Evolutionary conservation across 2,888 invertebrate species (phyloP).

Genomic region (Ectemnius lituratus): DNA sequence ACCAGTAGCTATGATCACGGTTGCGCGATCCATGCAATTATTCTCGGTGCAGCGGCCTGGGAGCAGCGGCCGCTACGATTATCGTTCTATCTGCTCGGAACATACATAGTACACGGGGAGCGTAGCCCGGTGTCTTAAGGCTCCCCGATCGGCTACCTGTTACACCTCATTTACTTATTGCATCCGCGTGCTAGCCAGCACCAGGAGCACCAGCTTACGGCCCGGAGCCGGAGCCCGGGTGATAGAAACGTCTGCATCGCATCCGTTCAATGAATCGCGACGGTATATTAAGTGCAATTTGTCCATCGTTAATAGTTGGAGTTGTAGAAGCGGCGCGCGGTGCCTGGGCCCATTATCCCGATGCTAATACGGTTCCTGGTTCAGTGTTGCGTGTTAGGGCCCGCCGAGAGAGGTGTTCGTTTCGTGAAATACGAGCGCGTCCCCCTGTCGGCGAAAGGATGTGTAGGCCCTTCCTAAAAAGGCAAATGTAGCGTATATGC

Average conservation of each 20-base stretch:
- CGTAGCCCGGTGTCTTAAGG: conserved; percentile 5
- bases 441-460: conserved; percentile 19
- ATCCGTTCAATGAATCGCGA: background rate
- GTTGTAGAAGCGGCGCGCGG: no score
- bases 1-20: conserved; percentile 28
- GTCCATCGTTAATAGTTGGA: background rate
- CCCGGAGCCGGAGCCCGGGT: no score
- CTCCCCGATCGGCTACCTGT: background rate
- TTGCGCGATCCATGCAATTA: conserved; percentile 34
- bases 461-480: conserved; percentile 39
- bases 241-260: no score
- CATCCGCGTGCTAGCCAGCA: background rate
- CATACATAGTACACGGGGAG: no score
- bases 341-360: background rate
- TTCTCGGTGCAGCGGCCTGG: conserved; percentile 19
- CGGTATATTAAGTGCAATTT: conserved; percentile 1
- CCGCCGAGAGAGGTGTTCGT: conserved; percentile 17
- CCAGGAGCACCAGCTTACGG: no score
- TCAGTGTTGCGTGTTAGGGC: background rate
- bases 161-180: background rate
- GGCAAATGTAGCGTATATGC: conserved; percentile 33
- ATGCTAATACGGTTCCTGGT: conserved; percentile 1
- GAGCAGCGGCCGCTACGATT: conserved; percentile 21
- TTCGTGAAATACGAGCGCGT: conserved; percentile 45
- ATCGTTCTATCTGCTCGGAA: conserved; percentile 10